Conservation (phyloP, 2,888 invertebrate genomes). For the Pyralis farinalis region DNA sequence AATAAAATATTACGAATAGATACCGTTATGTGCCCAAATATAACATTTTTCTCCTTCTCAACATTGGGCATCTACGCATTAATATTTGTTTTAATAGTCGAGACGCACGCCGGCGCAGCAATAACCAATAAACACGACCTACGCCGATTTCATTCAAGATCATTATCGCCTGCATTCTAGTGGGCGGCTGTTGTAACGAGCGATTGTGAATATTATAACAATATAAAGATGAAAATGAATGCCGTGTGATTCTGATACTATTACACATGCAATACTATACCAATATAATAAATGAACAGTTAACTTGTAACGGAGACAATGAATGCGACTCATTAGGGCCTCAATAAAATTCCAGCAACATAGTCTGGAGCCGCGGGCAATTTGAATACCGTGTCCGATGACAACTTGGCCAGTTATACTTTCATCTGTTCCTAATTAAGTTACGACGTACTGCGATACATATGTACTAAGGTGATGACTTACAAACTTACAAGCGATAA, state of each 20-base stretch:
- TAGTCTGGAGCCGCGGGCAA: conserved; percentile 40
- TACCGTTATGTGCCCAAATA: background rate
- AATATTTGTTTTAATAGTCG: conserved; percentile 1
- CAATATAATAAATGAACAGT: conserved; percentile 59
- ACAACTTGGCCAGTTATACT: conserved; percentile 39
- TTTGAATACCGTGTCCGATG: conserved; percentile 45
- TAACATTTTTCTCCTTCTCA: background rate
- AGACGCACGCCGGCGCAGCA: conserved; percentile 28
- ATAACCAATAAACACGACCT: conserved; percentile 66
- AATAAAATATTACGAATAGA: no score
- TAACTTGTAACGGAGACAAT: conserved; percentile 56
- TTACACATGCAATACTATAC: conserved; percentile 43
- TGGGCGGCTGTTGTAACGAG: conserved; percentile 59
- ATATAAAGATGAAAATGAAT: conserved; percentile 37
- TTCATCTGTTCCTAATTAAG: conserved; percentile 57
- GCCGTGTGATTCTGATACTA: conserved; percentile 33
- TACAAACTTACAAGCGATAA: conserved; percentile 35
- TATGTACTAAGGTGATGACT: conserved; percentile 23
- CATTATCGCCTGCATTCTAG: conserved; percentile 61
- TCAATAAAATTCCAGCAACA: conserved; percentile 51
- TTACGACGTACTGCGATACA: conserved; percentile 48
- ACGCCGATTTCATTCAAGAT: conserved; percentile 67
- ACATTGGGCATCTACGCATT: background rate
- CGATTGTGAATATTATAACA: conserved; percentile 66
- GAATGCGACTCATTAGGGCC: conserved; percentile 59